A percentile compares a stretch with the other conserved stretches of the same genome.
Evolutionary conservation across 1,140 invertebrate genomes (phyloP).

Genomic region (Drosophila pectinifera): DNA sequence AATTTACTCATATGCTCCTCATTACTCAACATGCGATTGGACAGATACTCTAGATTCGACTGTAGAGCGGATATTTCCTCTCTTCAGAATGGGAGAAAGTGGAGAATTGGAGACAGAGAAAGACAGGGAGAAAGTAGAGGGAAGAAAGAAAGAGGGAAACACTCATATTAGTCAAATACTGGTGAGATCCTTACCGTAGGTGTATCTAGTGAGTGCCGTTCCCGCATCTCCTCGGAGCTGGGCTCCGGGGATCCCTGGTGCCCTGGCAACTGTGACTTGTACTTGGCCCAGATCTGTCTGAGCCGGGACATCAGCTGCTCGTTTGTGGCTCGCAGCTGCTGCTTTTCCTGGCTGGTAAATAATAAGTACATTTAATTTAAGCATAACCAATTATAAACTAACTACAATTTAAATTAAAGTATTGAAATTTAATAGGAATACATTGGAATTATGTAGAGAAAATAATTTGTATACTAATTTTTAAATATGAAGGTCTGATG

Average conservation of each 20-base stretch:
- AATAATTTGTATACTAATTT: neutral
- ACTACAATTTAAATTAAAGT: neutral
- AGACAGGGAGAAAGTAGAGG: constrained; percentile 46
- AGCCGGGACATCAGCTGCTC: constrained; percentile 87
- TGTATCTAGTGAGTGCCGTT: constrained; percentile 54
- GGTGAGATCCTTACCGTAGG: constrained; percentile 53
- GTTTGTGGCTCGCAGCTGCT: constrained; percentile 87
- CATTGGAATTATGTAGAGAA: too few species aligned
- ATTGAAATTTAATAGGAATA: too few species aligned
- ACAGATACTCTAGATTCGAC: constrained; percentile 86
- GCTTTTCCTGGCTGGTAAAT: constrained; percentile 84
- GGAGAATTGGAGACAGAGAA: constrained; percentile 18
- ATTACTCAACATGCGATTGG: constrained; percentile 85
- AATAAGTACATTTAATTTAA: constrained; percentile 8
- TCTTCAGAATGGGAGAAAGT: constrained; percentile 62
- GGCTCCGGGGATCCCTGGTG: constrained; percentile 46
- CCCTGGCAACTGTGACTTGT: constrained; percentile 76
- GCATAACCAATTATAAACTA: neutral
- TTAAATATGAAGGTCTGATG: neutral
- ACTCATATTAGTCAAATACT: constrained; percentile 48
- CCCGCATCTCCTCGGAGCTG: constrained; percentile 41
- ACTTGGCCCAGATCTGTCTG: constrained; percentile 87
- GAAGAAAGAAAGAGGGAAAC: constrained; percentile 33
- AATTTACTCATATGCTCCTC: constrained; percentile 81
- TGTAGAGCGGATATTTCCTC: constrained; percentile 87